Conservation (phyloP, 2,797 vertebrate genomes). For the Chloroceryle inda region DNA sequence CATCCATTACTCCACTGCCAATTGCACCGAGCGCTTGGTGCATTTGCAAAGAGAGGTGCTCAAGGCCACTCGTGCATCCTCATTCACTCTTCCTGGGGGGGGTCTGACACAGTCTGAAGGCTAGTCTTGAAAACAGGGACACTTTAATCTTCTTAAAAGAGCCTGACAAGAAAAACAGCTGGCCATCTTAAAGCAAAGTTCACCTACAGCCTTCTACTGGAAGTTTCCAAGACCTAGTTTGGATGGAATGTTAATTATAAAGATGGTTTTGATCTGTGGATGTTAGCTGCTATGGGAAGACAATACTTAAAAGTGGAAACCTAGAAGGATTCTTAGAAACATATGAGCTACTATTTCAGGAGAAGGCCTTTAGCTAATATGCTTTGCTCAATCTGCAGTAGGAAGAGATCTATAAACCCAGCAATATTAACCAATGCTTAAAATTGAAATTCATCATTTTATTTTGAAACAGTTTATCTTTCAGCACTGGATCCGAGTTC, state of each 20-base stretch:
- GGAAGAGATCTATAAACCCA: slow-evolving; percentile 35
- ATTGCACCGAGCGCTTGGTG: not conserved
- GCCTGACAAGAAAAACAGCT: not conserved
- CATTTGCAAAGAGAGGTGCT: not conserved
- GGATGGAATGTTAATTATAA: not conserved
- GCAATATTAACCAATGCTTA: slow-evolving; percentile 56
- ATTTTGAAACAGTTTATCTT: slow-evolving; percentile 68
- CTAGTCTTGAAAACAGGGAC: not conserved
- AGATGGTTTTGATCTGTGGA: not conserved
- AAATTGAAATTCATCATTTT: slow-evolving; percentile 62
- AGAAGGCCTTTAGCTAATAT: slow-evolving; percentile 14
- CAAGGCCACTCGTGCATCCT: not conserved
- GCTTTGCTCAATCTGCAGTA: slow-evolving; percentile 18
- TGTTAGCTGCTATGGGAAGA: not conserved
- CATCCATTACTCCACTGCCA: not conserved
- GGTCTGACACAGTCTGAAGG: not conserved
- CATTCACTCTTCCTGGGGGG: not conserved
- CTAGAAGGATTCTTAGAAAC: not conserved
- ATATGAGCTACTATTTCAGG: not conserved
- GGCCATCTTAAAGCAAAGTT: not conserved
- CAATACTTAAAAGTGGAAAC: not conserved
- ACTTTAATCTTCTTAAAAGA: not conserved
- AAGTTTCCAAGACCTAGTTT: not conserved
- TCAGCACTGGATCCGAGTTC: slow-evolving; percentile 21
- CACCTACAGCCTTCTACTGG: not conserved